Conservation (phyloP, 2,797 vertebrate genomes). For the Decapterus maruadsi region DNA sequence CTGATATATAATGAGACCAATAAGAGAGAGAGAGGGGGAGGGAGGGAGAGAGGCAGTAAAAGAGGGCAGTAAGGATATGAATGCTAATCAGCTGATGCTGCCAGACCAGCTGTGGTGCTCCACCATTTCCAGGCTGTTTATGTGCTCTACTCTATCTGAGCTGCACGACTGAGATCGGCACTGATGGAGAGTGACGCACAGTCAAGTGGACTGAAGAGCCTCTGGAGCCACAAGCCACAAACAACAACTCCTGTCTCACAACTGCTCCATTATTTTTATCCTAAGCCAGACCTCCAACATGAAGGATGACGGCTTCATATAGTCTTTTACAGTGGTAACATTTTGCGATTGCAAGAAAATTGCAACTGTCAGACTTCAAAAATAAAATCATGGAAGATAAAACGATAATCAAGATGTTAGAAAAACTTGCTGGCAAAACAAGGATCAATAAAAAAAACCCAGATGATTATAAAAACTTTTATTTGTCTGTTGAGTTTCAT, state of each 20-base stretch:
- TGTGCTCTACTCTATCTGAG: constrained; percentile 61
- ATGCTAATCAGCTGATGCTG: constrained; percentile 68
- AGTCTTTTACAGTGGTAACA: too few species aligned
- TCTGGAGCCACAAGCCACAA: constrained; percentile 40
- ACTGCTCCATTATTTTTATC: background rate
- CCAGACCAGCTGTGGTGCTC: constrained; percentile 64
- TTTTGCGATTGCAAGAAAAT: background rate
- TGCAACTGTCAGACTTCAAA: background rate
- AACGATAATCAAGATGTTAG: background rate
- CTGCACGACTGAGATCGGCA: constrained; percentile 45
- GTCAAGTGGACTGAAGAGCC: constrained; percentile 56
- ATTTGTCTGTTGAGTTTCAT: background rate
- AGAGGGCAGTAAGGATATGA: constrained; percentile 49
- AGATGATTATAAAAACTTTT: constrained; percentile 19
- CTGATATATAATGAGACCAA: constrained; percentile 29
- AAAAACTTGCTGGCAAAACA: background rate
- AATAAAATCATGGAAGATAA: background rate
- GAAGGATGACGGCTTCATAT: background rate
- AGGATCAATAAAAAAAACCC: background rate
- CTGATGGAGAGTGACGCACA: constrained; percentile 50
- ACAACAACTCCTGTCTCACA: background rate
- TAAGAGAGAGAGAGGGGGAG: background rate
- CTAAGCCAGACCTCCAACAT: background rate
- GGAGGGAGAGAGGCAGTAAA: background rate
- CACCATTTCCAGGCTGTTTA: constrained; percentile 68